Conservation (phyloP, 2,888 invertebrate genomes). For the Drosophila demipolita region DNA sequence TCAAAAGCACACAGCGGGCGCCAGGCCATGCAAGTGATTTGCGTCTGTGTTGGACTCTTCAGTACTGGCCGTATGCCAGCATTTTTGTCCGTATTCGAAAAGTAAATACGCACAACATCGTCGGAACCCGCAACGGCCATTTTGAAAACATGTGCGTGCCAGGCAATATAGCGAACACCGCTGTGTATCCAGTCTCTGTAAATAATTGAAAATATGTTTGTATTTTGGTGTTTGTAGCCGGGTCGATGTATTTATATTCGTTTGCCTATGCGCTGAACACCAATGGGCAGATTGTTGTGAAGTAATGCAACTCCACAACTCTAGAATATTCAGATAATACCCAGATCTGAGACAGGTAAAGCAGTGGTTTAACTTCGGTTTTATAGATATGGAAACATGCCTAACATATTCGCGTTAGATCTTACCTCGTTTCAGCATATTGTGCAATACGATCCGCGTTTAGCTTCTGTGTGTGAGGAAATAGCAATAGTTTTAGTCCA, state of each 20-base stretch:
- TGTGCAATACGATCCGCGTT: slow-evolving; percentile 84
- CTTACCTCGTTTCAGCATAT: slow-evolving; percentile 85
- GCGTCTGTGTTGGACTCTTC: slow-evolving; percentile 85
- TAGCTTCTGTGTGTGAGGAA: slow-evolving; percentile 86
- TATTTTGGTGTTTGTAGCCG: neutral
- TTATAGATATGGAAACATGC: too few species aligned
- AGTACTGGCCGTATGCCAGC: slow-evolving; percentile 59
- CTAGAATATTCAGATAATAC: neutral
- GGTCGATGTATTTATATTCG: neutral
- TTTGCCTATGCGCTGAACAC: neutral
- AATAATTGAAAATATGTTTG: neutral
- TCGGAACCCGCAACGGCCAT: slow-evolving; percentile 95
- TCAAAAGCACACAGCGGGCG: slow-evolving; percentile 92
- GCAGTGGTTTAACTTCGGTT: too few species aligned
- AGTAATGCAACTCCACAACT: neutral
- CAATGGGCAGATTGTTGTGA: too few species aligned
- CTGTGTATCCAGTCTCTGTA: slow-evolving; percentile 87
- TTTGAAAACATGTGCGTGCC: slow-evolving; percentile 94
- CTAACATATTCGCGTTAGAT: too few species aligned
- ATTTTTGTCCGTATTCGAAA: slow-evolving; percentile 7
- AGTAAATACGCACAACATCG: slow-evolving; percentile 93
- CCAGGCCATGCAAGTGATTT: slow-evolving; percentile 94
- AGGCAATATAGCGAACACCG: slow-evolving; percentile 91
- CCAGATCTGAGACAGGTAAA: neutral
- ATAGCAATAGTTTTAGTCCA: slow-evolving; percentile 86